These are phyloP conservation scores for Xanthorhoe designata DNA, from an alignment of 2,888 invertebrate genomes.

Conservation along the genomic window DNA sequence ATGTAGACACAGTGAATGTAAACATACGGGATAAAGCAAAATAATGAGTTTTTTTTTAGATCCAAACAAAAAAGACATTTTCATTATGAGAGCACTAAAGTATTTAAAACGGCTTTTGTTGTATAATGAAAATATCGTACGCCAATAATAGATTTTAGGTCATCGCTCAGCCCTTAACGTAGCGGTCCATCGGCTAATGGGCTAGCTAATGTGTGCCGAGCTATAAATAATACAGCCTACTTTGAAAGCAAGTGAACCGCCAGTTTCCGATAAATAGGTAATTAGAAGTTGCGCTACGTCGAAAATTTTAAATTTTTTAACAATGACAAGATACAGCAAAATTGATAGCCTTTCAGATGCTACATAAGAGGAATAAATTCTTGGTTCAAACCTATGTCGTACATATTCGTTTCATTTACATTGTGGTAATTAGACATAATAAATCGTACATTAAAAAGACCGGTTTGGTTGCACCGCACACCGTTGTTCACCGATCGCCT, in stretches of 20 bases:
- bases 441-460: conserved; percentile 35
- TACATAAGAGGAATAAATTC: neutral
- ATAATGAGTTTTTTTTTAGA: neutral
- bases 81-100: neutral
- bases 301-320: conserved; percentile 36
- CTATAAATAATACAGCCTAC: conserved; percentile 70
- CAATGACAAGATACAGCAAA: conserved; percentile 14
- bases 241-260: conserved; percentile 52
- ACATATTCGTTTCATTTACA: neutral
- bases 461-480: conserved; percentile 46
- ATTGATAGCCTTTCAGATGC: neutral
- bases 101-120: conserved; percentile 3
- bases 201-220: conserved; percentile 66
- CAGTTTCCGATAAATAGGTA: conserved; percentile 53
- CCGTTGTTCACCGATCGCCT: conserved; percentile 48
- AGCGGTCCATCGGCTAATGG: conserved; percentile 68
- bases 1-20: no score
- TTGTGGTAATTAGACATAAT: conserved; percentile 17
- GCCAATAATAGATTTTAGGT: conserved; percentile 70
- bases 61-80: neutral
- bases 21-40: neutral
- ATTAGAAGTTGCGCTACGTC: conserved; percentile 33
- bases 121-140: conserved; percentile 41
- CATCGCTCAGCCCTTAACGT: conserved; percentile 69
- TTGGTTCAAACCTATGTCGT: neutral